Percentiles rank a stretch among this genome's conserved stretches.
Evolutionary conservation across 2,888 invertebrate species (phyloP).

Genomic region (Physocephala rufipes): DNA sequence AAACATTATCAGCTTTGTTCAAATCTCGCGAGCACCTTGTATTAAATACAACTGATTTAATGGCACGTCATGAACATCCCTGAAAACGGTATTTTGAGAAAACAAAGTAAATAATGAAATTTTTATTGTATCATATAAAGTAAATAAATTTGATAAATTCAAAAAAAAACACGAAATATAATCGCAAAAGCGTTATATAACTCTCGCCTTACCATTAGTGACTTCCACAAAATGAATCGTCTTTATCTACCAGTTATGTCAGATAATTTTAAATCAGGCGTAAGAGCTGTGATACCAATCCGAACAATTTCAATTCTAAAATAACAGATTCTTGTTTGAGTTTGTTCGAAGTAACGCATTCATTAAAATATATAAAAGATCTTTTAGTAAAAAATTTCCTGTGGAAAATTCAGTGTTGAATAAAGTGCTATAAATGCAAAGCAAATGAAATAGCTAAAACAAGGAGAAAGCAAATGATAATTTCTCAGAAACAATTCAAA

Average conservation of each 20-base stretch:
- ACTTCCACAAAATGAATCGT: constrained; percentile 31
- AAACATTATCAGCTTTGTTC: not conserved
- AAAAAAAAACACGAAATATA: not conserved
- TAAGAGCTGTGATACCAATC: too few relatives aligned
- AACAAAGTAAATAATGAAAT: not conserved
- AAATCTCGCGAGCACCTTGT: not conserved
- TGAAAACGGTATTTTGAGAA: too few relatives aligned
- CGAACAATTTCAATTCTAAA: too few relatives aligned
- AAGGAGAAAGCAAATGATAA: not conserved
- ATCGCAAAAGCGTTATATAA: not conserved
- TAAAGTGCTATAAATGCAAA: too few relatives aligned
- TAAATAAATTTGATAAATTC: not conserved
- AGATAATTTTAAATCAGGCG: not conserved
- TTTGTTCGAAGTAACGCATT: too few relatives aligned
- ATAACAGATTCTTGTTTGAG: too few relatives aligned
- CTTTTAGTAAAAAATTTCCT: too few relatives aligned
- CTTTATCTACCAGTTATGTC: constrained; percentile 38
- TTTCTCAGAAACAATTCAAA: too few relatives aligned
- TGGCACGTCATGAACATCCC: too few relatives aligned
- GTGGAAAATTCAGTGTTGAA: too few relatives aligned
- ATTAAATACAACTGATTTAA: too few relatives aligned
- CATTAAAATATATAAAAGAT: too few relatives aligned
- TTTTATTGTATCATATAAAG: not conserved
- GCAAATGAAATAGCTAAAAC: not conserved
- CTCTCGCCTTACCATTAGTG: not conserved